Evolutionary conservation across 2,797 vertebrate genomes (phyloP).

Genomic region (Pempheris klunzingeri): DNA sequence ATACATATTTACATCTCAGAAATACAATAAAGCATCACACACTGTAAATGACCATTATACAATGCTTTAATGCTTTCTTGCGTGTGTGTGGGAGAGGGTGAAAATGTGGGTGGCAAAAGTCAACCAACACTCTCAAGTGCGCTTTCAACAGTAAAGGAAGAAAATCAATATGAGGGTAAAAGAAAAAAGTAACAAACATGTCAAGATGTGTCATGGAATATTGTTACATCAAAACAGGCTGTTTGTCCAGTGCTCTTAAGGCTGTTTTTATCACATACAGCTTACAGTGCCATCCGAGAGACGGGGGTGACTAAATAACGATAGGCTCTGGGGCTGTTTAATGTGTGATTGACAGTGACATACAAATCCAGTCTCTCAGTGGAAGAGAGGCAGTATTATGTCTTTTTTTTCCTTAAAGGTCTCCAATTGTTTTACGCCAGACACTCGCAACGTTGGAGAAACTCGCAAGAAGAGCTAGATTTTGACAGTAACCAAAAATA

Average conservation of each 20-base stretch:
- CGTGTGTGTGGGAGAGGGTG: slow-evolving; percentile 22
- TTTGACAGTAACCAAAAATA: no score
- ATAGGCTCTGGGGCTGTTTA: neutral
- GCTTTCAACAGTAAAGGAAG: slow-evolving; percentile 36
- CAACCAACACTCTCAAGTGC: slow-evolving; percentile 30
- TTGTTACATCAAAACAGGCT: slow-evolving; percentile 25
- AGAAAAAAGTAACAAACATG: slow-evolving; percentile 23
- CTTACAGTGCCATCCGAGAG: slow-evolving; percentile 8
- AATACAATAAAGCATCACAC: neutral
- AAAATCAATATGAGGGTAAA: slow-evolving; percentile 56
- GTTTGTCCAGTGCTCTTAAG: slow-evolving; percentile 16
- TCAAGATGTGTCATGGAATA: slow-evolving; percentile 26
- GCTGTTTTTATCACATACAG: slow-evolving; percentile 11
- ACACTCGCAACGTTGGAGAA: no score
- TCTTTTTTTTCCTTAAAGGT: neutral
- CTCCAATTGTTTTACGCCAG: slow-evolving; percentile 4
- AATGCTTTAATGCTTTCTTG: slow-evolving; percentile 2
- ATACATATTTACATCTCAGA: neutral
- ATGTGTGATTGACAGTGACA: slow-evolving; percentile 39
- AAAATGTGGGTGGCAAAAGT: slow-evolving; percentile 48
- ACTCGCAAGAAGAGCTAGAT: no score
- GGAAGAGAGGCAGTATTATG: neutral
- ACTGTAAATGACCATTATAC: neutral
- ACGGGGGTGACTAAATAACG: slow-evolving; percentile 27
- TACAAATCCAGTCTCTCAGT: slow-evolving; percentile 24